These are phyloP conservation scores for Chironomus tentans DNA, from an alignment of 2,888 invertebrate species.

Conservation along the genomic window DNA sequence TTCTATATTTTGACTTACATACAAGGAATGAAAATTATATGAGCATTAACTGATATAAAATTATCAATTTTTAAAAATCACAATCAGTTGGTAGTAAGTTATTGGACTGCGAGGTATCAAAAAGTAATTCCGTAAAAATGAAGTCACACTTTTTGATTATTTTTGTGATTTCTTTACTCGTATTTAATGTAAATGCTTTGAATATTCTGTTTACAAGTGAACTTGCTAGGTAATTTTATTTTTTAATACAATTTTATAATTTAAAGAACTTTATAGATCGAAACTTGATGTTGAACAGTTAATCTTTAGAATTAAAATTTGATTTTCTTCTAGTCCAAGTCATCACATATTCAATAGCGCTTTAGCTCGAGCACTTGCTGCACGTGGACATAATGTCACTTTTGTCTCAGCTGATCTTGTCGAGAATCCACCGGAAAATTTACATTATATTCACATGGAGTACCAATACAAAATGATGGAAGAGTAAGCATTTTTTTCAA, in stretches of 20 bases:
- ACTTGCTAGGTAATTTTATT: not conserved
- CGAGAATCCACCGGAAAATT: conserved; percentile 30
- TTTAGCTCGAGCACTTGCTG: conserved; percentile 26
- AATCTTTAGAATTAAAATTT: not conserved
- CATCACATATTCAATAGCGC: conserved; percentile 24
- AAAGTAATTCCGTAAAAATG: not conserved
- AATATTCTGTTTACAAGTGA: not conserved
- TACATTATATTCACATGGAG: conserved; percentile 34
- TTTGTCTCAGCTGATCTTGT: conserved; percentile 32
- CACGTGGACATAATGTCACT: conserved; percentile 30
- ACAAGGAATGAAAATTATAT: too few relatives aligned
- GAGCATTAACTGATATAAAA: too few relatives aligned
- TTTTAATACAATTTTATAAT: too few relatives aligned
- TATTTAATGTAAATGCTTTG: not conserved
- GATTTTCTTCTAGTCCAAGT: not conserved
- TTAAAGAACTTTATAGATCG: too few relatives aligned
- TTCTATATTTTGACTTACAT: too few relatives aligned
- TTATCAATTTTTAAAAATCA: too few relatives aligned
- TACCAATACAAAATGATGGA: conserved; percentile 7
- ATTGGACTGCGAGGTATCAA: too few relatives aligned
- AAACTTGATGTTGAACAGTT: too few relatives aligned
- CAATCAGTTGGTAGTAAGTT: too few relatives aligned
- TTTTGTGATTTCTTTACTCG: not conserved
- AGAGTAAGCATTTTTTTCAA: too few relatives aligned
- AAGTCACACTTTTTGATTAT: not conserved